phyloP scores from a whole-genome alignment of 2,888 invertebrate species.

The Seira musarum region DNA sequence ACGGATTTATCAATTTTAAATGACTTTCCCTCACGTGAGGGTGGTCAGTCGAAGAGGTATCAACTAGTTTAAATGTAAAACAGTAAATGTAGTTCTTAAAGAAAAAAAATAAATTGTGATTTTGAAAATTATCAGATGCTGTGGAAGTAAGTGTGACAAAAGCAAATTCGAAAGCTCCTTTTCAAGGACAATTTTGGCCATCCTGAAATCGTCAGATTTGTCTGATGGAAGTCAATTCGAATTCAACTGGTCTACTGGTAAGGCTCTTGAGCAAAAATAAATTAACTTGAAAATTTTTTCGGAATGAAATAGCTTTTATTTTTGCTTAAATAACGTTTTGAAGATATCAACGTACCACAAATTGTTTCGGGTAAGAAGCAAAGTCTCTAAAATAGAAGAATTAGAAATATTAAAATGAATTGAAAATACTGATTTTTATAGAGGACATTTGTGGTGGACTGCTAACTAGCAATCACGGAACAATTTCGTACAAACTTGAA shows the following conservation, averaged over 20 bases:
- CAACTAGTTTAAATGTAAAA: too few species aligned
- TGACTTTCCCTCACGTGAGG: neutral
- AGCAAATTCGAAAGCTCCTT: constrained; percentile 4
- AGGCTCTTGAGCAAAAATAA: too few species aligned
- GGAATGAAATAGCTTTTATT: too few species aligned
- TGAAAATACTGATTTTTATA: too few species aligned
- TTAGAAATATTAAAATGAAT: too few species aligned
- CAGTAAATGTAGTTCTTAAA: neutral
- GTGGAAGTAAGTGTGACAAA: constrained; percentile 35
- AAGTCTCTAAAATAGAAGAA: too few species aligned
- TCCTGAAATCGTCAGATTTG: constrained; percentile 16
- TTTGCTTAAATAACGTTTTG: too few species aligned
- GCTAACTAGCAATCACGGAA: constrained; percentile 24
- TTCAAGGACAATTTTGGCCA: constrained; percentile 17
- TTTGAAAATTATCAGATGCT: constrained; percentile 45
- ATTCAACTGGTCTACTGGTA: constrained; percentile 17
- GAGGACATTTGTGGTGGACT: neutral
- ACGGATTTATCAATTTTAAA: constrained; percentile 21
- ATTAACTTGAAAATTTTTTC: too few species aligned
- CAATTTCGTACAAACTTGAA: constrained; percentile 30
- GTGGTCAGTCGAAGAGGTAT: constrained; percentile 13
- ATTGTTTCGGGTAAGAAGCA: too few species aligned
- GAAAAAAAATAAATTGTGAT: neutral
- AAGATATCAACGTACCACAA: too few species aligned
- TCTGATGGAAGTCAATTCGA: constrained; percentile 26